Evolutionary conservation across 53 echinoderm and acorn worm species (phyloP).

Genomic region (Patiria pectinifera): DNA sequence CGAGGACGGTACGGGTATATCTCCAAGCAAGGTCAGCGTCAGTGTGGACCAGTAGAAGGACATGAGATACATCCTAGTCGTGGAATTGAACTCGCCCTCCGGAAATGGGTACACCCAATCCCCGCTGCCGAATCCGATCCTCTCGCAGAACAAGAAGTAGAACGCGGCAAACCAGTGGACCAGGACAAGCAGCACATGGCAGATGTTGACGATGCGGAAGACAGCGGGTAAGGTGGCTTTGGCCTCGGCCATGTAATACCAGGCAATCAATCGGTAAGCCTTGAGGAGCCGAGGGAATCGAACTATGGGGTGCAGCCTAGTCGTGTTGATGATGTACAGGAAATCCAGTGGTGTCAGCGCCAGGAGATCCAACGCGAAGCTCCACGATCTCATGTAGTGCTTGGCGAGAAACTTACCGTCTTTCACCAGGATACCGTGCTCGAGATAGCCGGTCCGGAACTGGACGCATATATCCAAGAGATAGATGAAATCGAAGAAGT

Average conservation of each 20-base stretch:
- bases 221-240: conserved; percentile 76
- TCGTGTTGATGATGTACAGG: conserved; percentile 71
- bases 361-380: conserved; percentile 71
- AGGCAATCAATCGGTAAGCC: conserved; percentile 66
- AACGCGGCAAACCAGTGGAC: conserved; percentile 92
- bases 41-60: conserved; percentile 95
- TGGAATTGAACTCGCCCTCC: conserved; percentile 66
- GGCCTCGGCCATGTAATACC: conserved; percentile 79
- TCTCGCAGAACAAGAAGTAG: conserved; percentile 78
- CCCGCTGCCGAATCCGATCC: conserved; percentile 67
- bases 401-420: conserved; percentile 68
- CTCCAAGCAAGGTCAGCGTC: conserved; percentile 90
- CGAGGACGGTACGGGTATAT: conserved; percentile 75
- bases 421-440: conserved; percentile 81
- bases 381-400: conserved; percentile 72
- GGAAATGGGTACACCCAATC: conserved; percentile 75
- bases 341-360: conserved; percentile 83
- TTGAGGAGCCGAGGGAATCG: conserved; percentile 87
- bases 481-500: conserved; percentile 86
- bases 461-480: conserved; percentile 87
- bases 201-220: conserved; percentile 78
- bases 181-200: conserved; percentile 77
- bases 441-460: conserved; percentile 80
- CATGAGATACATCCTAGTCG: conserved; percentile 75
- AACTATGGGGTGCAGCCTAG: conserved; percentile 36